phyloP scores from a whole-genome alignment of 2,888 invertebrate genomes.

The Euclidia mi region DNA sequence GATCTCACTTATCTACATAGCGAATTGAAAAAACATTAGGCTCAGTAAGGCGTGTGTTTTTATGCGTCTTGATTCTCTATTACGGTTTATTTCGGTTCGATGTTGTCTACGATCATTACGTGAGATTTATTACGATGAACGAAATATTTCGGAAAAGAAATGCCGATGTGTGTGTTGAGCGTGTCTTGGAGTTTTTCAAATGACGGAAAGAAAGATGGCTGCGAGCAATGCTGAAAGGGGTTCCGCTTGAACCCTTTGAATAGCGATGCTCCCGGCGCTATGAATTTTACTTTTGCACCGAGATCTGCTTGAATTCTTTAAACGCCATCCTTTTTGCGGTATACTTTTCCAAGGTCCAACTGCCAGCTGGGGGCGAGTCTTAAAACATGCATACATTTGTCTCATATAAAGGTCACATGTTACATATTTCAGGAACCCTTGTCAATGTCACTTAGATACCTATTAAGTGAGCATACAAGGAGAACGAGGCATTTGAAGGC shows the following conservation, averaged over 20 bases:
- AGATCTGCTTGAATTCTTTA: slow-evolving; percentile 38
- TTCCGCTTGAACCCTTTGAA: slow-evolving; percentile 26
- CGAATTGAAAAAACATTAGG: too few species aligned
- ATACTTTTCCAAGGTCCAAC: slow-evolving; percentile 42
- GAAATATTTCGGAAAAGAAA: slow-evolving; percentile 19
- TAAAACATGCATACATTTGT: slow-evolving; percentile 51
- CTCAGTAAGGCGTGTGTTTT: too few species aligned
- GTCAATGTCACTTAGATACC: slow-evolving; percentile 69
- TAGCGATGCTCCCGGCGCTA: slow-evolving; percentile 14
- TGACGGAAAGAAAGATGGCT: slow-evolving; percentile 30
- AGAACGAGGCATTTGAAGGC: too few species aligned
- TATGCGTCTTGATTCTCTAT: too few species aligned
- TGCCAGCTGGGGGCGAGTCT: slow-evolving; percentile 39
- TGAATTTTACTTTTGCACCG: slow-evolving; percentile 25
- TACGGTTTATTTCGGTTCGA: too few species aligned
- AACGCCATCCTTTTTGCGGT: slow-evolving; percentile 27
- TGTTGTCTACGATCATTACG: too few species aligned
- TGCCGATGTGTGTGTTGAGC: background rate
- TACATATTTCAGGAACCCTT: slow-evolving; percentile 68
- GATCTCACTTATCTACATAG: too few species aligned
- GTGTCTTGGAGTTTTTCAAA: slow-evolving; percentile 26
- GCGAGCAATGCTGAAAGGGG: slow-evolving; percentile 16
- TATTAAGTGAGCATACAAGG: too few species aligned
- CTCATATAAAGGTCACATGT: slow-evolving; percentile 58
- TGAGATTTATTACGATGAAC: background rate